Conservation (phyloP, 2,113 vertebrate species). For the Grantiella picta region DNA sequence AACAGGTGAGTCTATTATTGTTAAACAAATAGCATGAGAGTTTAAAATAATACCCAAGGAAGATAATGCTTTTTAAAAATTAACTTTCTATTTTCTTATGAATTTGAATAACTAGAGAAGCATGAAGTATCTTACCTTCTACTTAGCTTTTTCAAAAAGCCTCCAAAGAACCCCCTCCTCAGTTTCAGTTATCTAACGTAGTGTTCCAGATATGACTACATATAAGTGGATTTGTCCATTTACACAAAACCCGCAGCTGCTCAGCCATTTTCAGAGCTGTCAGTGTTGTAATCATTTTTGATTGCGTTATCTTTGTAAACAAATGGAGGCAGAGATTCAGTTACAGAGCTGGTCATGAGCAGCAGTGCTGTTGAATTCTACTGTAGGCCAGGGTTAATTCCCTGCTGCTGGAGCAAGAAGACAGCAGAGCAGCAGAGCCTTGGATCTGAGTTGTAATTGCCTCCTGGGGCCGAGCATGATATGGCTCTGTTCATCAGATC, state of each 20-base stretch:
- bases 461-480: not conserved
- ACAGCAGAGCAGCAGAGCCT: not conserved
- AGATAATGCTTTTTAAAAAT: not conserved
- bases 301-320: not conserved
- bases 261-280: not conserved
- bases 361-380: not conserved
- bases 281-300: not conserved
- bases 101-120: not conserved
- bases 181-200: fast-evolving
- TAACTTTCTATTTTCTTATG: not conserved
- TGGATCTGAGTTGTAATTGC: not conserved
- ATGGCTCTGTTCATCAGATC: not conserved
- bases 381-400: not conserved
- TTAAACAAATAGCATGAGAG: not conserved
- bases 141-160: not conserved
- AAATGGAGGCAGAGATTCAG: not conserved
- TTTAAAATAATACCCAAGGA: not conserved
- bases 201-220: not conserved
- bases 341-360: not conserved
- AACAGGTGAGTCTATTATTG: not conserved
- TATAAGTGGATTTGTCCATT: not conserved
- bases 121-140: not conserved
- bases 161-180: fast-evolving
- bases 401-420: not conserved
- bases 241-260: not conserved